Evolutionary conservation across 1,140 invertebrate genomes (phyloP), one percentile per base, ranked within the genome.

Genomic region (Chironomus tepperi): DNA sequence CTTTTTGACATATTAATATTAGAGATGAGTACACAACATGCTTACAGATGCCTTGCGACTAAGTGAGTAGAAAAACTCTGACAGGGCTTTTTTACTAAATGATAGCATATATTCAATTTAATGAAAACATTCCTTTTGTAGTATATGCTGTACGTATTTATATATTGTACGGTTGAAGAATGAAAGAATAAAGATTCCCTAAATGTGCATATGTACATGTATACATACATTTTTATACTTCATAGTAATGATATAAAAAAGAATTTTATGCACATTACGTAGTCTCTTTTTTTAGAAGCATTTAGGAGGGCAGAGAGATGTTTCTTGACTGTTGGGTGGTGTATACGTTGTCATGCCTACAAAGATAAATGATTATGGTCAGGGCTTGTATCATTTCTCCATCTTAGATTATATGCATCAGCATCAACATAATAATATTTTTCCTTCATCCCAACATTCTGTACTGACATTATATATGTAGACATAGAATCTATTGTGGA

Each of bases 291-390:
- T 10, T 47, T 1, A 47, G 2, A 57, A n/a, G 47, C 5, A 47
- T 8, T 3, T 3, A 2, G 2, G 1, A 47, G 43, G 15, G 47
- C 47, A n/a, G 47, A n/a, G 47, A n/a, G 47, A 57, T 57, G 47
- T 57, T 57, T 8, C 47, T 57, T 57, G 47, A n/a, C n/a, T 57
- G 47, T 34, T 34, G 24, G 24, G 24, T 34, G 24, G 24, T 34
- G 24, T 34, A 34, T 34, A 5, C 24, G 24, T 57, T 57, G 47
- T 57, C 47, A 57, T 34, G 24, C 24, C 24, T 34, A 34, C 24
- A 57, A 57, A 57, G 47, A 57, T 57, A 57, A 57, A 57, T 57
- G 8, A 57, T 57, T 57, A 57, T 57, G 47, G 47, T 57, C 47
- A 57, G 47, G 12, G 47, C 43, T 47, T 47, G 43, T 57, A 15